phyloP scores from a whole-genome alignment of 2,888 invertebrate species.

The Brassicogethes aeneus region DNA sequence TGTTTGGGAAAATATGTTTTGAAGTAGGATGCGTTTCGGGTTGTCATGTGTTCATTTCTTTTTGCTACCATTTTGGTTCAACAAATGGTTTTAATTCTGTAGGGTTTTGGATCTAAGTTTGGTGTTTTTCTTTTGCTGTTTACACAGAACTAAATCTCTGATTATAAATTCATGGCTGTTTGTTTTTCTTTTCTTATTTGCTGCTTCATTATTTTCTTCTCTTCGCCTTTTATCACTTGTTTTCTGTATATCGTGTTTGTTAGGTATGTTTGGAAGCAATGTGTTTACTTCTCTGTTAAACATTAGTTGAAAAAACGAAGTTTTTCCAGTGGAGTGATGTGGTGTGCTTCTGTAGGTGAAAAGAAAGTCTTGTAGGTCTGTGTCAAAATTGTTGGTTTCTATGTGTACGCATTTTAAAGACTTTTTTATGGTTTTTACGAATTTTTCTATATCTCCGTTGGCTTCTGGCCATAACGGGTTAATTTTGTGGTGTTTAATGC shows the following conservation, averaged over 20 bases:
- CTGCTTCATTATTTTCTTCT: background rate
- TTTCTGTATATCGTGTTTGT: background rate
- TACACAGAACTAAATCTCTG: constrained; percentile 8
- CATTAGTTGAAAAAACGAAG: constrained; percentile 6
- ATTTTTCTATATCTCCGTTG: constrained; percentile 14
- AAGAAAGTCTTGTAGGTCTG: constrained; percentile 8
- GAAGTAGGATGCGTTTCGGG: no score
- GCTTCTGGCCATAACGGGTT: constrained; percentile 17
- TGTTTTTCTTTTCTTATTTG: constrained; percentile 1
- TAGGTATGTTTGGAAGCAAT: constrained; percentile 5
- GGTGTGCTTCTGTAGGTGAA: constrained; percentile 10
- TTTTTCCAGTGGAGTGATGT: constrained; percentile 5
- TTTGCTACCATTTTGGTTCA: no score
- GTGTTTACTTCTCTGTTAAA: constrained; percentile 9
- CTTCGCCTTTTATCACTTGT: background rate
- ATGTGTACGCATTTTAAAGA: constrained; percentile 3
- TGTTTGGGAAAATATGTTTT: no score
- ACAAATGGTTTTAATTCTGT: no score
- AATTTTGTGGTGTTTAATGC: constrained; percentile 11
- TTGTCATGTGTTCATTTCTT: no score
- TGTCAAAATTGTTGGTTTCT: constrained; percentile 4
- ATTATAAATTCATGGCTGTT: constrained; percentile 4
- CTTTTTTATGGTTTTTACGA: constrained; percentile 12
- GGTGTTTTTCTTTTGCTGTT: constrained; percentile 5
- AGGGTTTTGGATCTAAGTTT: no score